Base-by-base conservation (phyloP, 2,888 invertebrate species). In the Tetranychus piercei region DNA sequence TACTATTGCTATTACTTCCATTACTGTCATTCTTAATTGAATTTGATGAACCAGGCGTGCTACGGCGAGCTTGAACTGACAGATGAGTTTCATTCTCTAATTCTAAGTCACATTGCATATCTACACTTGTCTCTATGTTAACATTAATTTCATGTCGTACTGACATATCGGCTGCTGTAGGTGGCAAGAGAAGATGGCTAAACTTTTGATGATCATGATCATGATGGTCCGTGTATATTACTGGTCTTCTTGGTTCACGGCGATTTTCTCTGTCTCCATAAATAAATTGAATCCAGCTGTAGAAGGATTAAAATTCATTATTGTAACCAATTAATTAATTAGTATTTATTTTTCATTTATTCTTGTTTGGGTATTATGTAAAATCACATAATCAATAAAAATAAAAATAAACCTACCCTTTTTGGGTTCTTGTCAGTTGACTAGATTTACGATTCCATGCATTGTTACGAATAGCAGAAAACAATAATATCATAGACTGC, bases 271-370 rank as follows among this genome's bases (percentile, higher is more conserved):
- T 73, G 55, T 77, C 76, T 20, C 77, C 77, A 69, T 77, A 77
- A 74, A 77, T 77, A 66, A 75, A 76, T 71, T 77, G 76, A 65
- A 77, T 67, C 77, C 77, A 77, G 23, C 75, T 75, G 45, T 15
- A 55, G 7, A 34, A 34, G 34, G 4, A 34, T 34, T 34, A 4
- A 34, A 34, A 34, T 34, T 34, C 34, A 34, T 34, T 34, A 34
- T 34, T 34, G 4, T 34, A 4, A 34, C 34, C 2, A 34, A 34
- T 34, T 34, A 34, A 34, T 55, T 15, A 55, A 45, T 45, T 45
- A 55, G 15, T 6, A 9, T 55, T 55, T 1, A 15, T 55, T 55
- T 55, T 55, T 5, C 2, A 15, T 55, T 3, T 9, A 5, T 15
- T 55, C 55, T 55, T 55, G 55, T 2, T 55, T 55, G 2, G 11